Base-by-base conservation (phyloP, 2,113 vertebrate genomes). In the Leuciscus idus region DNA sequence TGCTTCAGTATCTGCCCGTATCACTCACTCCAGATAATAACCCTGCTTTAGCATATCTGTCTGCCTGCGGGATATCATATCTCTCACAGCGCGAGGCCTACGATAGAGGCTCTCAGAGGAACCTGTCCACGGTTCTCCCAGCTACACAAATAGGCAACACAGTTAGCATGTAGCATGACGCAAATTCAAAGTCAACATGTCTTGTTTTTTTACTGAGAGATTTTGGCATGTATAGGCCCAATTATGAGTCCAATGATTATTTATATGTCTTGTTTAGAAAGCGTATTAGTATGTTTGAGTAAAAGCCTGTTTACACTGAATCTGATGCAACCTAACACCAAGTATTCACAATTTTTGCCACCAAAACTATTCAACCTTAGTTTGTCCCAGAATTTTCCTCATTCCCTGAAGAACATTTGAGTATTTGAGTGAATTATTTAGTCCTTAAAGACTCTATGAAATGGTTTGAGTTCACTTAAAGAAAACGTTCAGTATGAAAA, bases 1-100 rank as follows among this genome's bases (percentile, higher is more conserved):
- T 7, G 55, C 55, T 57, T 21, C 55, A 21, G 36, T 74, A 73
- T 74, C 33, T 84, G 68, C 52, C 55, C 21, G 55, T 61, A 61
- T 61, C 50, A 84, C 68, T 17, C 66, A 59, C 48, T 84, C 50
- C 30, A 74, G 82, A 84, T 84, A 84, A 84, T 74, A 43, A 74
- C 30, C 66, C 3, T 21, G 30, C 68, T 74, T 84, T 28, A 43
- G 57, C n/a, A 57, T 59, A 57, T 57, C 55, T 57, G 55, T 8
- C 55, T 57, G 55, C 55, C 19, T 8, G 19, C 19, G 2, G 55
- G 55, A 57, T 57, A 33, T 75, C 83, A 84, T 70, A 75, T 55
- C 83, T 75, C 70, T 75, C 70, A 26, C 59, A 26, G 55, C 19
- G 19, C 21, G 19, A 57, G 19, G 21, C 19, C 2, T 8, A 7